phyloP scores from a whole-genome alignment of 2,797 vertebrate genomes.

The Manis pentadactyla region DNA sequence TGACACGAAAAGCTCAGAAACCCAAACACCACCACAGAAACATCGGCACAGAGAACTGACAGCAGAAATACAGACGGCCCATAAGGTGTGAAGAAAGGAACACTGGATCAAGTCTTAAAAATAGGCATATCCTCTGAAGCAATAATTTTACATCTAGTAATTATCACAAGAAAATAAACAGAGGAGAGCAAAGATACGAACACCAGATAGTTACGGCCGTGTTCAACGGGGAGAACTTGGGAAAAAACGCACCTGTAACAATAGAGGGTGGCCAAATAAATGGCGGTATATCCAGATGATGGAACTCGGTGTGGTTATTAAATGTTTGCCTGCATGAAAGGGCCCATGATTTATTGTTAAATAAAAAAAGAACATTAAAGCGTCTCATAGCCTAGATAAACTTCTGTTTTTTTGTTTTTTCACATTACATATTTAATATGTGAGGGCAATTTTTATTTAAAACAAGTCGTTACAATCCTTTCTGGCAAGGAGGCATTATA shows the following conservation, averaged over 20 bases:
- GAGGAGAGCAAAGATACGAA: background rate
- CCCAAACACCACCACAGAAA: fast-evolving
- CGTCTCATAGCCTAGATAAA: background rate
- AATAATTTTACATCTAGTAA: background rate
- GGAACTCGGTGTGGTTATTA: background rate
- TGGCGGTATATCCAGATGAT: fast-evolving
- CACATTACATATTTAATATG: background rate
- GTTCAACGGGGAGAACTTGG: background rate
- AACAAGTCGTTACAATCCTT: background rate
- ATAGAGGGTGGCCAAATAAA: background rate
- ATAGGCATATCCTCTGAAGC: background rate
- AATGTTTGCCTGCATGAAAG: background rate
- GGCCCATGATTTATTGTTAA: fast-evolving
- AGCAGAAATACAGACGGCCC: background rate
- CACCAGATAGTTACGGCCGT: background rate
- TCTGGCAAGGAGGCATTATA: background rate
- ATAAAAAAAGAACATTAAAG: background rate
- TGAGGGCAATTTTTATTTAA: background rate
- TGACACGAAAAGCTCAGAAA: background rate
- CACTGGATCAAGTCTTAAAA: background rate
- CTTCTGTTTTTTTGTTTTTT: background rate
- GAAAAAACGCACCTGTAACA: background rate
- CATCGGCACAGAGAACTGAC: too few relatives aligned
- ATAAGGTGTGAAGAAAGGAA: fast-evolving
- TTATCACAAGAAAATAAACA: constrained; percentile 25